Evolutionary conservation across 2,797 vertebrate genomes (phyloP).

Genomic region (Emydoidea blandingii): DNA sequence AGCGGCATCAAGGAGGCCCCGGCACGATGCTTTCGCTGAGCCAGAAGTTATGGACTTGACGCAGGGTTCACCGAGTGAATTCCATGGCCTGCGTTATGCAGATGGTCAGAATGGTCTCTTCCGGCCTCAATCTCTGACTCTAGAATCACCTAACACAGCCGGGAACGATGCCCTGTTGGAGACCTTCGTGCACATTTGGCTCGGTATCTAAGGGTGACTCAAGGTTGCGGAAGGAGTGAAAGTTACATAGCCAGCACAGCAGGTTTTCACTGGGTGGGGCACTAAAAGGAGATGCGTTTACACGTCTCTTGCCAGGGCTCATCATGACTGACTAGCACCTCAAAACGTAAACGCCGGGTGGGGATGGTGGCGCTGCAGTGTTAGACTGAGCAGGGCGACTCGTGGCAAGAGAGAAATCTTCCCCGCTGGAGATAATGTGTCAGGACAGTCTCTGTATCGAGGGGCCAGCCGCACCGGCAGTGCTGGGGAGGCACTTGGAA

Average conservation of each 20-base stretch:
- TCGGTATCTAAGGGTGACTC: background rate
- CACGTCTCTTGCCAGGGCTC: background rate
- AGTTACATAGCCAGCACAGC: background rate
- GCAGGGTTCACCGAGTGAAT: background rate
- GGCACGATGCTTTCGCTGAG: background rate
- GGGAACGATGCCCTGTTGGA: background rate
- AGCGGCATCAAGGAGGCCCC: background rate
- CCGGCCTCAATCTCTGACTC: background rate
- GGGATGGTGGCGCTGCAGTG: background rate
- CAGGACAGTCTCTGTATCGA: background rate
- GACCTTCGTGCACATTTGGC: no score
- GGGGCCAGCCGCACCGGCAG: background rate
- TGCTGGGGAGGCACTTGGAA: background rate
- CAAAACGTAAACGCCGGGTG: background rate
- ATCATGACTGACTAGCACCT: background rate
- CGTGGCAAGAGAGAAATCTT: background rate
- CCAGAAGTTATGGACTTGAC: background rate
- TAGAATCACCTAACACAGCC: background rate
- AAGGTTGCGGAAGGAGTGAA: background rate
- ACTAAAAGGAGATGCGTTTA: background rate
- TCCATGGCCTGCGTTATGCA: background rate
- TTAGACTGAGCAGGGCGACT: background rate
- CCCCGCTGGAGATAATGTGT: background rate
- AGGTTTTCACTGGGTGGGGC: background rate
- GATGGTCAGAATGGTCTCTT: no score